A percentile compares a stretch with the other conserved stretches of the same genome.
phyloP scores from a whole-genome alignment of 2,113 vertebrate species.

The Lagopus leucura region DNA sequence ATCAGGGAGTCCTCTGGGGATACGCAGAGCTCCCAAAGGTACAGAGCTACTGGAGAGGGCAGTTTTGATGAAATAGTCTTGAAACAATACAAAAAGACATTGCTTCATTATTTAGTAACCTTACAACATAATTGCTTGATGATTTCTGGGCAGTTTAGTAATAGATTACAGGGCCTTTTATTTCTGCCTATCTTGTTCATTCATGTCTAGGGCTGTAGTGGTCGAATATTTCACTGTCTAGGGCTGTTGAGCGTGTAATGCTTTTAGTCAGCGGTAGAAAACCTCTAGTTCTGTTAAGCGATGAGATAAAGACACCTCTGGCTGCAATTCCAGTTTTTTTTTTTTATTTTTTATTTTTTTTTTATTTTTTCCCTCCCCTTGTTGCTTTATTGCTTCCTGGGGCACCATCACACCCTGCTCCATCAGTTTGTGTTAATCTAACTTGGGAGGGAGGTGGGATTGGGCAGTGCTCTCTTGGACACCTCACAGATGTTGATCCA shows the following conservation, averaged over 20 bases:
- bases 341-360: background rate
- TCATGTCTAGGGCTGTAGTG: background rate
- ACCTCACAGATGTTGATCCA: background rate
- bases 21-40: background rate
- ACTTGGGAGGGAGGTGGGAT: background rate
- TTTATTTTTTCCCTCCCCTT: background rate
- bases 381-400: background rate
- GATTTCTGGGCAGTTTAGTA: background rate
- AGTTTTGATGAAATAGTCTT: background rate
- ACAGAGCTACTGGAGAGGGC: background rate
- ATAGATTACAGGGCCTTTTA: background rate
- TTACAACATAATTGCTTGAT: background rate
- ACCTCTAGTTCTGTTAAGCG: background rate
- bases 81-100: background rate
- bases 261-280: background rate
- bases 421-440: background rate
- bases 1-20: background rate
- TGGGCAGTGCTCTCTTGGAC: background rate
- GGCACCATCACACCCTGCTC: rapidly evolving
- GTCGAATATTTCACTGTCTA: background rate
- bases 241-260: background rate
- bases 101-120: background rate
- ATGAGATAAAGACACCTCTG: background rate
- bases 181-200: background rate
- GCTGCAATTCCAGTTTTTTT: background rate